Conservation (phyloP, 23 tunicate species). For the Oikopleura albicans region DNA sequence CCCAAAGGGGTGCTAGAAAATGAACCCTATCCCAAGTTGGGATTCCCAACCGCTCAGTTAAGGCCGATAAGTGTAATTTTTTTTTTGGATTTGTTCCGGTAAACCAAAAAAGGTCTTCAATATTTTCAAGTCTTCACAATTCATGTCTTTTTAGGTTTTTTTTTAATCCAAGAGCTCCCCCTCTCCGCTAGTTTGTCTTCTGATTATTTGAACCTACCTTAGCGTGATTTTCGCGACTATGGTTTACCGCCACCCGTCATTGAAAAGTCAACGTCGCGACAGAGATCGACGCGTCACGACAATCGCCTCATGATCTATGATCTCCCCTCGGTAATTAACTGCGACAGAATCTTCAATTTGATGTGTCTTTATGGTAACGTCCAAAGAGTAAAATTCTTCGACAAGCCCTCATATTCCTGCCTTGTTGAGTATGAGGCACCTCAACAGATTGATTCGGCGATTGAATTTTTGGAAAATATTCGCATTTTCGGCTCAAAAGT, state of each 20-base stretch:
- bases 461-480: background rate
- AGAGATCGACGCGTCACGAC: background rate
- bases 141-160: too few relatives aligned
- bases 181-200: too few relatives aligned
- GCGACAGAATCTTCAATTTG: constrained; percentile 55
- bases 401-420: background rate
- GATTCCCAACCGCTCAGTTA: too few relatives aligned
- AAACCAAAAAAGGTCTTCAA: too few relatives aligned
- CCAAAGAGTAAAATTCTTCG: constrained; percentile 30
- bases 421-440: background rate
- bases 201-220: too few relatives aligned
- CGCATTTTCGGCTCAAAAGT: background rate
- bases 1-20: too few relatives aligned
- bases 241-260: background rate
- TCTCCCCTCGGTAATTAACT: constrained; percentile 58
- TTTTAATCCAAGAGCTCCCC: too few relatives aligned
- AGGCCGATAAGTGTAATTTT: too few relatives aligned
- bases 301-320: constrained; percentile 51
- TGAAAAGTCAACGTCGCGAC: background rate
- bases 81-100: too few relatives aligned
- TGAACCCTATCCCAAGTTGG: too few relatives aligned
- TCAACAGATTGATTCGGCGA: background rate
- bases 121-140: too few relatives aligned
- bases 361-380: constrained; percentile 91
- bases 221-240: background rate